Evolutionary conservation across 2,888 invertebrate species (phyloP).

Genomic region (Octonoba sinensis): DNA sequence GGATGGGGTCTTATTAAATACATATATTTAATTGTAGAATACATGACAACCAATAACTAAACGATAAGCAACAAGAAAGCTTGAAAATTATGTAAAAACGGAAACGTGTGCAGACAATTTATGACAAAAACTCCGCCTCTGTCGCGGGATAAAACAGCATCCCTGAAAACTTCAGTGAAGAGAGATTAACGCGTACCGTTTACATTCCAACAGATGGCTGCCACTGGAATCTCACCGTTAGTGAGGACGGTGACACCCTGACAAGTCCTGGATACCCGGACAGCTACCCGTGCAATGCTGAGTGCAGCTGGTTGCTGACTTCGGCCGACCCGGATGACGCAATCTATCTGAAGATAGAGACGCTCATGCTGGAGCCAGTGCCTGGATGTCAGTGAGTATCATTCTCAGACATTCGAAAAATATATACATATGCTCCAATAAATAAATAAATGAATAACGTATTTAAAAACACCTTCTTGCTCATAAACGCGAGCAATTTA

Average conservation of each 20-base stretch:
- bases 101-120: no score
- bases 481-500: slow-evolving; percentile 22
- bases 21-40: no score
- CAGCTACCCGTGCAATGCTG: slow-evolving; percentile 65
- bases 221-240: slow-evolving; percentile 22
- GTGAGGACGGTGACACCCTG: slow-evolving; percentile 63
- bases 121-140: no score
- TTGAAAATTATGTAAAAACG: no score
- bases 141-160: no score
- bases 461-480: slow-evolving; percentile 18
- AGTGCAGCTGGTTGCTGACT: slow-evolving; percentile 63
- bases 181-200: not conserved
- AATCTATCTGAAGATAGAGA: slow-evolving; percentile 26
- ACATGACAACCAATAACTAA: no score
- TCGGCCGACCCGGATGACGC: slow-evolving; percentile 26
- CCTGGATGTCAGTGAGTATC: slow-evolving; percentile 35
- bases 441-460: slow-evolving; percentile 66
- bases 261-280: slow-evolving; percentile 66
- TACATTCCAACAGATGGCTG: slow-evolving; percentile 26
- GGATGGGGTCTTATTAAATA: no score
- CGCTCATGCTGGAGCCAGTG: slow-evolving; percentile 35
- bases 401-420: not conserved
- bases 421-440: slow-evolving; percentile 62
- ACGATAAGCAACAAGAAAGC: no score
- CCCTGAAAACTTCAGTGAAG: no score